Evolutionary conservation across 2,113 vertebrate species (phyloP).

Genomic region (Stigmatopora argus): DNA sequence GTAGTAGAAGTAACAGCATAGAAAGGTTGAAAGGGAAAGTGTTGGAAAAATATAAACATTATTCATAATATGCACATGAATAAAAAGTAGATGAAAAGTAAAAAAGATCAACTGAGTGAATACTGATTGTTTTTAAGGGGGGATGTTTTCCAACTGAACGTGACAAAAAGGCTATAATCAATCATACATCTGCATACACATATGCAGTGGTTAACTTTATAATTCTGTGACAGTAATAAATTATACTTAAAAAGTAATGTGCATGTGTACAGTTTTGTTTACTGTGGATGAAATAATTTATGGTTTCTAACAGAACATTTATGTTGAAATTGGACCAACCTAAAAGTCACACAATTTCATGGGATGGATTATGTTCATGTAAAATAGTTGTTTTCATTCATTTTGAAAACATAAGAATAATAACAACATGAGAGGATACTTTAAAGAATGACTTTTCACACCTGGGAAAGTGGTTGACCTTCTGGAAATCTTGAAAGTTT

Average conservation of each 20-base stretch:
- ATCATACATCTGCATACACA: neutral
- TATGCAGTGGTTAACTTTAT: neutral
- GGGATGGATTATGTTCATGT: neutral
- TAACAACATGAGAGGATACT: constrained; percentile 19
- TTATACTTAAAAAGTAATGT: too few species aligned
- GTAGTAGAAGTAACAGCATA: neutral
- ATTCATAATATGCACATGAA: too few species aligned
- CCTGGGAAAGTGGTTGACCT: constrained; percentile 98
- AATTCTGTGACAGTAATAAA: neutral
- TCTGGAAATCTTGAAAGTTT: constrained; percentile 88
- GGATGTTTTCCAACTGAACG: too few species aligned
- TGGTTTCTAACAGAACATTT: neutral
- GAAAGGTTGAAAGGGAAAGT: neutral
- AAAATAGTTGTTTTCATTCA: neutral
- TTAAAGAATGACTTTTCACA: constrained; percentile 40
- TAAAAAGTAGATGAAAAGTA: too few species aligned
- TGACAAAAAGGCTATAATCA: too few species aligned
- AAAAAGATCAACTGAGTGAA: too few species aligned
- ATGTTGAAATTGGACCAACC: neutral
- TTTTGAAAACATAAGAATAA: neutral
- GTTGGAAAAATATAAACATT: neutral
- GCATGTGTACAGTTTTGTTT: too few species aligned
- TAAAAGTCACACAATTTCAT: neutral
- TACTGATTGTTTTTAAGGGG: too few species aligned
- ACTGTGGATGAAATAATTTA: too few species aligned